These are phyloP conservation scores for Heterodera schachtii DNA, from an alignment of 1,140 invertebrate species.

Conservation along the genomic window DNA sequence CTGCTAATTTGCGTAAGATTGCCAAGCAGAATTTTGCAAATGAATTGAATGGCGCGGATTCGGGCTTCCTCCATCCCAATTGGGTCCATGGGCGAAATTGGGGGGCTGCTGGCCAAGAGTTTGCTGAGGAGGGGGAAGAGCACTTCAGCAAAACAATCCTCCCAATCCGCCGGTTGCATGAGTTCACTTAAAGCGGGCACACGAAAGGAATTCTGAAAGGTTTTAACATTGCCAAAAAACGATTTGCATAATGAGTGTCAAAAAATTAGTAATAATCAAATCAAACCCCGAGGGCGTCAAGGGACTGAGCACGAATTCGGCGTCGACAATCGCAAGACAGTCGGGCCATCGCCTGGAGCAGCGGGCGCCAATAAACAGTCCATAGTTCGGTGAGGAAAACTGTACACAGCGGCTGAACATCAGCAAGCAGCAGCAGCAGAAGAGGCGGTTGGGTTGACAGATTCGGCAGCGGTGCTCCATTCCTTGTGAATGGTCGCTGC, in stretches of 20 bases:
- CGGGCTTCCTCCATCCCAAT: slow-evolving; percentile 69
- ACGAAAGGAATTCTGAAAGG: slow-evolving; percentile 75
- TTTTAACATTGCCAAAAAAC: not conserved
- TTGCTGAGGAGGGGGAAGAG: slow-evolving; percentile 85
- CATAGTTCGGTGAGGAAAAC: slow-evolving; percentile 20
- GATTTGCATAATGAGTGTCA: not conserved
- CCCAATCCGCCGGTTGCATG: slow-evolving; percentile 84
- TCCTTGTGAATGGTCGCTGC: slow-evolving; percentile 32
- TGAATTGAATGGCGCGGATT: slow-evolving; percentile 82
- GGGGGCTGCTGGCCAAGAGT: slow-evolving; percentile 71
- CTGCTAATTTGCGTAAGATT: slow-evolving; percentile 37
- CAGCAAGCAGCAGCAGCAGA: no score
- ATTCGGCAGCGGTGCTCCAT: not conserved
- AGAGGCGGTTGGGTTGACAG: not conserved
- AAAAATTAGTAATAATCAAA: no score
- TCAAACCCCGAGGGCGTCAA: slow-evolving; percentile 72
- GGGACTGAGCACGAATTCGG: slow-evolving; percentile 83
- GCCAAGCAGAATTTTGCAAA: slow-evolving; percentile 78
- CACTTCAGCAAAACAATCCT: slow-evolving; percentile 86
- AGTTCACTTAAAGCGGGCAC: slow-evolving; percentile 82
- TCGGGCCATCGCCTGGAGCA: slow-evolving; percentile 77
- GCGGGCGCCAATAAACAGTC: slow-evolving; percentile 34
- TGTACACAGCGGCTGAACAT: not conserved
- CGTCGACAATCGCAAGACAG: slow-evolving; percentile 85
- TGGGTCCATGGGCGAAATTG: slow-evolving; percentile 70